Percentiles rank a stretch among this genome's conserved stretches.
Conservation (phyloP, 2,113 vertebrate genomes). For the Gallinago undulata region DNA sequence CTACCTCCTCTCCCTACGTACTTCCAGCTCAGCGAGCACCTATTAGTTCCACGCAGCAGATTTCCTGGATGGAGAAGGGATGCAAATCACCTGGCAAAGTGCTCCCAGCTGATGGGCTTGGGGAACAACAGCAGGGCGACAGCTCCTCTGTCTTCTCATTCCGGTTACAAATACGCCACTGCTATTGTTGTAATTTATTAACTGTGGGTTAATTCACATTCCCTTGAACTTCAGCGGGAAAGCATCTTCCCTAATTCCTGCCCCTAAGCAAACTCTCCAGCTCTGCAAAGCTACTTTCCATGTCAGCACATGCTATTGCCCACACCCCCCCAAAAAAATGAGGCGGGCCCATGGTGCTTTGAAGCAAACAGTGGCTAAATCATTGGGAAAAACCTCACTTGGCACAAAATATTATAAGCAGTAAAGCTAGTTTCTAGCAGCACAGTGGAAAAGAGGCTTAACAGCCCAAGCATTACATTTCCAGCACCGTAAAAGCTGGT, state of each 20-base stretch:
- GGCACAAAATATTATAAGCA: neutral
- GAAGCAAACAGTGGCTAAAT: neutral
- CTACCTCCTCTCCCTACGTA: neutral
- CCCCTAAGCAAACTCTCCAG: neutral
- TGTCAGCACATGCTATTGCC: neutral
- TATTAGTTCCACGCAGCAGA: neutral
- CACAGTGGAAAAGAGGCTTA: conserved; percentile 4
- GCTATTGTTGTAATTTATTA: neutral
- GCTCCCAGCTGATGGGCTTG: neutral
- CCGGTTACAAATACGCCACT: neutral
- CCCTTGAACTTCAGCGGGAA: neutral
- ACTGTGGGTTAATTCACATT: neutral
- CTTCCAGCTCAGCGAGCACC: neutral
- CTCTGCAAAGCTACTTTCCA: neutral
- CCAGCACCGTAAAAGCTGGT: neutral
- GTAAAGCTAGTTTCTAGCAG: neutral
- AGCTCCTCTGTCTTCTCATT: neutral
- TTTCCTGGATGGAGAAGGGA: neutral
- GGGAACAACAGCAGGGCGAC: neutral
- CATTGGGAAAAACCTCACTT: neutral
- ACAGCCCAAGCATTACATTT: neutral
- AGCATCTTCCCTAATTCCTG: neutral
- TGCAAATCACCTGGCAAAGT: neutral
- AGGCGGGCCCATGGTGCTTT: neutral
- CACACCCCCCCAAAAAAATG: neutral